Conservation (phyloP, 2,888 invertebrate genomes). For the Agrochola macilenta region DNA sequence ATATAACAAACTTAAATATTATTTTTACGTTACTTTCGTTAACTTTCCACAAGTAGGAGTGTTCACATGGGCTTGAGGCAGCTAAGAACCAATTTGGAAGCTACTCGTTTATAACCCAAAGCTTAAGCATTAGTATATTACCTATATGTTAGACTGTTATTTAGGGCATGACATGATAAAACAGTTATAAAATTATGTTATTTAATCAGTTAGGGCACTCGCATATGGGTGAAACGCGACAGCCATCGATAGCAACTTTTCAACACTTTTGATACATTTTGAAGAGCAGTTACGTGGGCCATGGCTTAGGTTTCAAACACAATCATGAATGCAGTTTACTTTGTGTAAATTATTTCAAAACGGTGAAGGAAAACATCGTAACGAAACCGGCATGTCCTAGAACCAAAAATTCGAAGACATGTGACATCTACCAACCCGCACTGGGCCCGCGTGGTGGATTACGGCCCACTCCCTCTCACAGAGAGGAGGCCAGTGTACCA, state of each 20-base stretch:
- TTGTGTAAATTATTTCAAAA: no score
- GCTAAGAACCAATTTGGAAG: slow-evolving; percentile 76
- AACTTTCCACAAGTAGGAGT: slow-evolving; percentile 72
- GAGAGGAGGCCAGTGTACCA: background rate
- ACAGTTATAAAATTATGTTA: slow-evolving; percentile 63
- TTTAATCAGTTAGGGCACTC: slow-evolving; percentile 55
- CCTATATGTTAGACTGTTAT: slow-evolving; percentile 70
- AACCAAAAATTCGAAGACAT: background rate
- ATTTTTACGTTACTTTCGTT: background rate
- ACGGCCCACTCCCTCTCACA: no score
- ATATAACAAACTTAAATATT: slow-evolving; percentile 4
- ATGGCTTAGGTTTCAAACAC: background rate
- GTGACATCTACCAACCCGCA: background rate
- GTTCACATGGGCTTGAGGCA: slow-evolving; percentile 70
- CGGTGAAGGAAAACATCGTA: no score
- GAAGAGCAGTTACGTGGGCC: background rate
- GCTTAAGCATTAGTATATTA: slow-evolving; percentile 72
- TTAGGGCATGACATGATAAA: slow-evolving; percentile 76
- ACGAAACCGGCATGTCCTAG: no score
- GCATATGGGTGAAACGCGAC: background rate
- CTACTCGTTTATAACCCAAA: slow-evolving; percentile 79
- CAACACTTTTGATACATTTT: background rate
- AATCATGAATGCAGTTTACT: background rate
- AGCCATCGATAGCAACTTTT: background rate
- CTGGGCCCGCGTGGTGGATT: background rate